phyloP scores from a whole-genome alignment of 2,888 invertebrate species.

The Folsomia candida region DNA sequence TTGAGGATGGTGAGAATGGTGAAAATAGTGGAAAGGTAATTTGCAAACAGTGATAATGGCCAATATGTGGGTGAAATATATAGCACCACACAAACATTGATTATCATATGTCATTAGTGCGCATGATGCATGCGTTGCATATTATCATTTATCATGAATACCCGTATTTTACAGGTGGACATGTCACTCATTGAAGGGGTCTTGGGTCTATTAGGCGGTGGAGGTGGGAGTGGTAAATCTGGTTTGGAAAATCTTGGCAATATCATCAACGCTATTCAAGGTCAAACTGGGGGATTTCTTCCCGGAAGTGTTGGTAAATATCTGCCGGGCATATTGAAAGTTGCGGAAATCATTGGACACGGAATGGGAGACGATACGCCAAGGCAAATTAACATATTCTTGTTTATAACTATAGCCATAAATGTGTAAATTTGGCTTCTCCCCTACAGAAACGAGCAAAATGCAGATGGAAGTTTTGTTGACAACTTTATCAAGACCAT shows the following conservation, averaged over 20 bases:
- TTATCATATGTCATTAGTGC: too few species aligned
- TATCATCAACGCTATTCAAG: slow-evolving; percentile 39
- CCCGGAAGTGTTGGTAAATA: slow-evolving; percentile 34
- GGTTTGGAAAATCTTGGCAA: slow-evolving; percentile 12
- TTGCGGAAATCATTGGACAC: slow-evolving; percentile 46
- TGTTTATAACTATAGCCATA: background rate
- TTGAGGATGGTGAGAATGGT: too few species aligned
- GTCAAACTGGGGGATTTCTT: slow-evolving; percentile 35
- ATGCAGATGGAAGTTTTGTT: slow-evolving; percentile 41
- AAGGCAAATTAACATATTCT: slow-evolving; percentile 10
- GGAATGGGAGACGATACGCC: slow-evolving; percentile 44
- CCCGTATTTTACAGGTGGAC: slow-evolving; percentile 23
- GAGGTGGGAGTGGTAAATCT: slow-evolving; percentile 33
- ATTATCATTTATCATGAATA: too few species aligned
- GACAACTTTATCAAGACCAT: slow-evolving; percentile 43
- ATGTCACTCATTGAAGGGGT: slow-evolving; percentile 39
- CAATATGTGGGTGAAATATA: background rate
- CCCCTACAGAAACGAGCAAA: slow-evolving; percentile 27
- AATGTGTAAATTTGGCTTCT: too few species aligned
- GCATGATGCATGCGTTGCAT: too few species aligned
- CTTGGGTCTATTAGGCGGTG: slow-evolving; percentile 29
- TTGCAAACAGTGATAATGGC: background rate
- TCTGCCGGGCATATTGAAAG: slow-evolving; percentile 43
- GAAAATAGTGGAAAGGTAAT: slow-evolving; percentile 4
- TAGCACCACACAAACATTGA: background rate